Percentiles rank a stretch among this genome's conserved stretches.
These are phyloP conservation scores for Anisognathus igniventris DNA, from an alignment of 2,797 vertebrate genomes.

Conservation along the genomic window DNA sequence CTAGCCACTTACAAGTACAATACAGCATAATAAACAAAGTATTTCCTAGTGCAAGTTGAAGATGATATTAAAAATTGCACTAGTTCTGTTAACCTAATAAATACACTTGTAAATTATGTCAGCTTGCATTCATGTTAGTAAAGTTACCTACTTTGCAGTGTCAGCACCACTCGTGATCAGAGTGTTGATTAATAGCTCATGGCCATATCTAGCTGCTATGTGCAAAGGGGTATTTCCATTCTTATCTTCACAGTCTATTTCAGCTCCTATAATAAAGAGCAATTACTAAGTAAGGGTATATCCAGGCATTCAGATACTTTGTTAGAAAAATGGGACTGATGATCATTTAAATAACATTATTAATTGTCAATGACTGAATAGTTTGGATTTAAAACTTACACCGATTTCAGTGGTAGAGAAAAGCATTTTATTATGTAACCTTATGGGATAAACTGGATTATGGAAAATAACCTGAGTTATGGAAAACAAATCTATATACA, in stretches of 20 bases:
- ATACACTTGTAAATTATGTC: neutral
- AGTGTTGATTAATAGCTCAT: conserved; percentile 97
- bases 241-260: conserved; percentile 97
- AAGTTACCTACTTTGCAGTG: conserved; percentile 89
- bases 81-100: neutral
- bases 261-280: conserved; percentile 80
- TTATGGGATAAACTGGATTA: neutral
- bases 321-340: neutral
- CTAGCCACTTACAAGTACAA: neutral
- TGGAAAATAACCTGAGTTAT: neutral
- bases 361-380: neutral
- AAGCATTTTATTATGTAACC: neutral
- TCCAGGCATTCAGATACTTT: neutral
- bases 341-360: neutral
- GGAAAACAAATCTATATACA: neutral
- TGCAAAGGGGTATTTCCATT: conserved; percentile 98
- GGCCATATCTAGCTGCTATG: conserved; percentile 95
- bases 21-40: neutral
- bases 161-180: conserved; percentile 94
- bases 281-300: neutral
- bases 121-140: neutral
- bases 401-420: neutral
- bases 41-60: neutral
- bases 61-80: neutral
- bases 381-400: neutral